Percentiles rank a stretch among this genome's conserved stretches.
These are phyloP conservation scores for Macroglossus sobrinus DNA, from an alignment of 2,113 vertebrate species.

Conservation along the genomic window DNA sequence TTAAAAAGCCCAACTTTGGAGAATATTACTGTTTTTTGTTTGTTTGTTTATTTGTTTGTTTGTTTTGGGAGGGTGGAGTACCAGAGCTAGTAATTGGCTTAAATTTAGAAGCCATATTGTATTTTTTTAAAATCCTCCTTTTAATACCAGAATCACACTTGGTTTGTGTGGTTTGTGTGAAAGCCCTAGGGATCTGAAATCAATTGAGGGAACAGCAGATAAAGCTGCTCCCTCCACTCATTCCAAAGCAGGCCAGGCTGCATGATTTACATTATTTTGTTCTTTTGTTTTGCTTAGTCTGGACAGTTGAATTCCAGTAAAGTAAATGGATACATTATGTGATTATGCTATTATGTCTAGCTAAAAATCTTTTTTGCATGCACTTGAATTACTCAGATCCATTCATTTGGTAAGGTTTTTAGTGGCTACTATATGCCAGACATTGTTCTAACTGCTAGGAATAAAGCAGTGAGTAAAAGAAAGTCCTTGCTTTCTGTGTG, in stretches of 20 bases:
- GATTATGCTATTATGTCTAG: background rate
- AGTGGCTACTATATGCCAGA: background rate
- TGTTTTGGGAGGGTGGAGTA: background rate
- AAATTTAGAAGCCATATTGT: background rate
- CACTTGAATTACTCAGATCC: background rate
- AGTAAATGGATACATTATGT: background rate
- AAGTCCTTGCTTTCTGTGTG: background rate
- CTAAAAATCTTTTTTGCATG: background rate
- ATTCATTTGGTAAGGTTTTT: slow-evolving; percentile 7
- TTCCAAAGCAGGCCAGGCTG: background rate
- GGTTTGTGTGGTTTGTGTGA: background rate
- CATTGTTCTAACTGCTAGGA: slow-evolving; percentile 10
- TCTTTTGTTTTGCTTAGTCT: background rate
- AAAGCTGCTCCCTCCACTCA: background rate
- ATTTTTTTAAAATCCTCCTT: background rate
- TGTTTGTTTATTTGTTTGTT: no score
- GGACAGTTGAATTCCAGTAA: slow-evolving; percentile 22
- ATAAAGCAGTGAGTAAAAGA: background rate
- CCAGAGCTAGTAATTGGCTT: background rate
- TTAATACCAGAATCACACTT: background rate
- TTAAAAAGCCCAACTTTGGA: background rate
- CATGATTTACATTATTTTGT: background rate
- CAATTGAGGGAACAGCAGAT: no score
- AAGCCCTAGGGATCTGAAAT: background rate
- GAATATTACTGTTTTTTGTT: background rate